Percentiles rank a stretch among this genome's conserved stretches.
Conservation (phyloP, 2,888 invertebrate species). For the Parnassius apollo region DNA sequence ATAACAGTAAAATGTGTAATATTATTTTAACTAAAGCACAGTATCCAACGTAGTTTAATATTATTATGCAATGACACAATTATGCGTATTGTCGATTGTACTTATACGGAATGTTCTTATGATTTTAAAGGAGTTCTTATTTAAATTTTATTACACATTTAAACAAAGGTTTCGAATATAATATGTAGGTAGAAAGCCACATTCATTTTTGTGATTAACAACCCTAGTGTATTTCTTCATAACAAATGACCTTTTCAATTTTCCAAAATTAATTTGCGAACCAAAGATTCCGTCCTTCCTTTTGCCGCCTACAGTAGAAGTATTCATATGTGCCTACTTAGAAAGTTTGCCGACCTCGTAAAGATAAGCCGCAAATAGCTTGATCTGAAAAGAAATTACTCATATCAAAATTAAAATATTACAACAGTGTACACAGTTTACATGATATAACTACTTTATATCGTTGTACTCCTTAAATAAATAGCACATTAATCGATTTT, state of each 20-base stretch:
- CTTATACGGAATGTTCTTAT: constrained; percentile 20
- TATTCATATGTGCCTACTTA: constrained; percentile 40
- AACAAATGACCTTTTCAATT: not conserved
- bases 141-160: not conserved
- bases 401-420: constrained; percentile 9
- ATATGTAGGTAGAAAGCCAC: not conserved
- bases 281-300: no score
- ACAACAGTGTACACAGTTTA: not conserved
- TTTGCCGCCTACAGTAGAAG: not conserved
- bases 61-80: constrained; percentile 20
- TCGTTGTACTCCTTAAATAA: not conserved
- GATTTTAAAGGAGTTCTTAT: constrained; percentile 4
- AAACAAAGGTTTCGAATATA: not conserved
- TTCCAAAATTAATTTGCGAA: not conserved
- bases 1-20: constrained; percentile 17
- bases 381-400: constrained; percentile 85
- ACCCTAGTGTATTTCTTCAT: not conserved
- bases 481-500: not conserved
- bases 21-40: constrained; percentile 14
- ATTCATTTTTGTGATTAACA: not conserved
- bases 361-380: constrained; percentile 94
- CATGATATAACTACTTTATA: no score
- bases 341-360: constrained; percentile 86
- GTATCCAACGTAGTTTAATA: not conserved
- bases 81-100: constrained; percentile 20